These are phyloP conservation scores for Chloromyia formosa DNA, from an alignment of 2,888 invertebrate genomes.

Conservation along the genomic window DNA sequence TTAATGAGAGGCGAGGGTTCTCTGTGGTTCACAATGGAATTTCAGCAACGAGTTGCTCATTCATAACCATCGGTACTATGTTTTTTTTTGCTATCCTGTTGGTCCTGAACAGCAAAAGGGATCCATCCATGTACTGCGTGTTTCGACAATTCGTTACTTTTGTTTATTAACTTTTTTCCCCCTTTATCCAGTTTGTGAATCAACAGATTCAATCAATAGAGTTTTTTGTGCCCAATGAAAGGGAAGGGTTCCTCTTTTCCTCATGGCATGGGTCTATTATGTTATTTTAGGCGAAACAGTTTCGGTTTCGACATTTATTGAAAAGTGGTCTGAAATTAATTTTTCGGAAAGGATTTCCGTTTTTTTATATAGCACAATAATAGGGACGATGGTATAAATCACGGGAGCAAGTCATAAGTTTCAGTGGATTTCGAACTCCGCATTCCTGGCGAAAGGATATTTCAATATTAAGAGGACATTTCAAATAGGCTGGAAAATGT, in stretches of 20 bases:
- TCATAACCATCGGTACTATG: neutral
- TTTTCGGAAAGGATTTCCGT: constrained; percentile 2
- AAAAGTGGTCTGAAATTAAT: constrained; percentile 24
- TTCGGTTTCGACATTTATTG: constrained; percentile 7
- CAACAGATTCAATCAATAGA: constrained; percentile 13
- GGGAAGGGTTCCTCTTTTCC: neutral
- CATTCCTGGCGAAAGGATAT: neutral
- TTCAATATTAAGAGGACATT: neutral
- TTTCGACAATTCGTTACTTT: constrained; percentile 21
- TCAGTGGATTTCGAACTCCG: neutral
- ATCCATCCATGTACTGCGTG: neutral
- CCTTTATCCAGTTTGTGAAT: neutral
- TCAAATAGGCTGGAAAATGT: neutral
- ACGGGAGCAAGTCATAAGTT: neutral
- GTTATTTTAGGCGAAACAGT: neutral
- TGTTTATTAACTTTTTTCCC: constrained; percentile 20
- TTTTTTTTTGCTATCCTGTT: neutral
- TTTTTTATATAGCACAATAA: neutral
- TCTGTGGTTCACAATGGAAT: neutral
- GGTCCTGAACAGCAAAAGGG: neutral
- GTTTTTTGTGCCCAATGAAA: neutral
- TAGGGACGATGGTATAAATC: neutral
- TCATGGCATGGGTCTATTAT: neutral
- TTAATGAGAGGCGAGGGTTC: constrained; percentile 35
- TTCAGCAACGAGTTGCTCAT: neutral